These are phyloP conservation scores for Tolmerus cingulatus DNA, from an alignment of 2,888 invertebrate species.

Conservation along the genomic window DNA sequence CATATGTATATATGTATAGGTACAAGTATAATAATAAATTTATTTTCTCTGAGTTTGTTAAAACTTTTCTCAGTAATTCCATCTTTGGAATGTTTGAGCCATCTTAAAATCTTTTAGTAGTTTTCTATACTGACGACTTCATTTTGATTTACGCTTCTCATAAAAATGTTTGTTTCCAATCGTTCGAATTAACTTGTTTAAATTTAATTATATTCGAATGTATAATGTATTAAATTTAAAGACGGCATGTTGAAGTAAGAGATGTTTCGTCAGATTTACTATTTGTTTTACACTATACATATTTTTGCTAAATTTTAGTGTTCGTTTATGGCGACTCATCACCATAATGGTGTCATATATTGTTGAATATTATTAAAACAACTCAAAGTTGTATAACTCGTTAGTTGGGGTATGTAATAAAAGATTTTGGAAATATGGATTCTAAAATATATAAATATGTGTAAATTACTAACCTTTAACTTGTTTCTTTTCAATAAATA, in stretches of 20 bases:
- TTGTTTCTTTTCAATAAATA: no score
- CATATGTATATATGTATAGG: no score
- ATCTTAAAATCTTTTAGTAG: background rate
- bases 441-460: no score
- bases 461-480: no score
- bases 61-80: background rate
- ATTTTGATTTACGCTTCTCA: background rate
- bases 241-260: background rate
- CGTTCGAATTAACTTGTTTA: background rate
- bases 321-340: no score
- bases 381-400: background rate
- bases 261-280: no score
- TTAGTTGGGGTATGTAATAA: background rate
- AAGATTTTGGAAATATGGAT: background rate
- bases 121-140: background rate
- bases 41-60: background rate
- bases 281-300: no score
- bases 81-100: background rate
- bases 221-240: background rate
- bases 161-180: background rate
- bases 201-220: background rate
- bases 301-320: no score
- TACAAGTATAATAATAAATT: background rate
- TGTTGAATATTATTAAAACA: background rate
- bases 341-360: no score